Percentiles rank a stretch among this genome's conserved stretches.
Evolutionary conservation across 2,797 vertebrate genomes (phyloP).

Genomic region (Coccyzus lansbergi): DNA sequence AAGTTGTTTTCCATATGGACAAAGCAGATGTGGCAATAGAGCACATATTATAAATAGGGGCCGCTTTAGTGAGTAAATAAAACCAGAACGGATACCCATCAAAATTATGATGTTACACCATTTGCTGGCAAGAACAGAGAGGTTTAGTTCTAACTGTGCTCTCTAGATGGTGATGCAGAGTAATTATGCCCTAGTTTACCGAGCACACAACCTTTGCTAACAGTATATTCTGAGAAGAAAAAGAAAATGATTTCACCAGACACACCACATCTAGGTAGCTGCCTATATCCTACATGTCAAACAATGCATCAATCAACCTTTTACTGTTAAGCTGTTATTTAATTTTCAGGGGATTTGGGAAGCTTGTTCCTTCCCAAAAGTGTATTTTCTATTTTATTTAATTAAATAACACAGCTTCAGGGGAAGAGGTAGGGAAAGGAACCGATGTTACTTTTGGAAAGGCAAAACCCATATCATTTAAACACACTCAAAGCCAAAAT

Average conservation of each 20-base stretch:
- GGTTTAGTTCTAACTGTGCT: not conserved
- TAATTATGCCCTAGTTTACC: constrained; percentile 3
- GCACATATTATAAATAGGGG: not conserved
- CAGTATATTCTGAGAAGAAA: not conserved
- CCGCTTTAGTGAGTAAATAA: not conserved
- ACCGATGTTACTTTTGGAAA: not conserved
- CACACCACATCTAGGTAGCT: not conserved
- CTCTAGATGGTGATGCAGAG: constrained; percentile 32
- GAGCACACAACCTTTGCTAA: not conserved
- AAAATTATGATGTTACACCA: not conserved
- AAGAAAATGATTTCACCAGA: constrained; percentile 17
- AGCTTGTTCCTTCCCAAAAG: not conserved
- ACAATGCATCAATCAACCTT: not conserved
- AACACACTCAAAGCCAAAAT: not conserved
- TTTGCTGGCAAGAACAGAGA: not conserved
- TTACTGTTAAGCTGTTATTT: not conserved
- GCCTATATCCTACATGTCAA: not conserved
- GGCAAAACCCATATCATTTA: not conserved
- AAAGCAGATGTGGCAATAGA: not conserved
- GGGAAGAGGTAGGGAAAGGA: not conserved
- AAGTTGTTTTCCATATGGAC: not conserved
- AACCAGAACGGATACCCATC: not conserved
- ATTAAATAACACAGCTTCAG: not conserved
- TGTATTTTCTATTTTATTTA: not conserved
- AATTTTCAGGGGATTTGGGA: not conserved